Evolutionary conservation across 2,797 vertebrate genomes (phyloP), one percentile per base, ranked within the genome.

Genomic region (Nannoperca obscura): DNA sequence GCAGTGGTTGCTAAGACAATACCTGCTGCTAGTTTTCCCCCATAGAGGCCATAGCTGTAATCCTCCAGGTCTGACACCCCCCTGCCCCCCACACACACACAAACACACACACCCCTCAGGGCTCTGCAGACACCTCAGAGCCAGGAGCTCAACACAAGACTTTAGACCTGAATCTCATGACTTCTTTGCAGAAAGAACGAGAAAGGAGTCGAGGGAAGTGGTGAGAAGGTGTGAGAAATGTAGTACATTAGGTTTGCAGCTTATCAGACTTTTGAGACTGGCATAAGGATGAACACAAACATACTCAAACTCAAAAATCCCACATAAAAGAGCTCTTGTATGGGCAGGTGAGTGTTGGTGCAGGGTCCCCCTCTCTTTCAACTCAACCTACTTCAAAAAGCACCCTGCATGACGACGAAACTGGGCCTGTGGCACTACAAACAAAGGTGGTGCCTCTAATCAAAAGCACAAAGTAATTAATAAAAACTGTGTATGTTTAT

Each of bases 361-460:
- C 80, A 74, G 81, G 84, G 86, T 89, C 82, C 81, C 61, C 78
- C 75, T 79, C 85, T 89, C 93, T 93, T 94, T 93, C 91, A 95
- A 93, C 89, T 92, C 77, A 55, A 8, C 53, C 76, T 73, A 94
- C 93, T 94, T 95, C 94, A 95, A 96, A 96, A 90, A 79, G 81
- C 70, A 78, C 74, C 81, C 81, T 82, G 89, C 84, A 89, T 91
- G 83, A 59, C 92, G 90, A 92, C 87, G 89, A 93, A 89, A 90
- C 91, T 71, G 78, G 85, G 81, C 80, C 89, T 85, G 92, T 81
- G 47, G 82, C 87, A 85, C 84, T 52, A 80, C 89, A 94, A 91
- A 95, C 93, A 95, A 94, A 94, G 91, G 90, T 87, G 90, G 82
- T 90, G 80, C 84, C 78, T 78, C 76, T n/a, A 36, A 64, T 75